These are phyloP conservation scores for Cybosia mesomella DNA, from an alignment of 2,888 invertebrate species.

Conservation along the genomic window DNA sequence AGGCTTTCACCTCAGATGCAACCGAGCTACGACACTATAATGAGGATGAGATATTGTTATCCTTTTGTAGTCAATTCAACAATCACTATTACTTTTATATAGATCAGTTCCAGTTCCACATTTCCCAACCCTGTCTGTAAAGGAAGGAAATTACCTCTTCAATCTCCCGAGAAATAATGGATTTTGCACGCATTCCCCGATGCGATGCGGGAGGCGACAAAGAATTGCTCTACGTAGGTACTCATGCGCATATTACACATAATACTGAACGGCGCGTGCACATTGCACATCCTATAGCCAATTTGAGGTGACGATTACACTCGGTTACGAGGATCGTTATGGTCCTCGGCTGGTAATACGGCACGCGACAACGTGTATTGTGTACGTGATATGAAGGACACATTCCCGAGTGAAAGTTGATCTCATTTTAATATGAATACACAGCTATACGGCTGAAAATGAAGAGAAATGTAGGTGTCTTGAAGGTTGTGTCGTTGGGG, in stretches of 20 bases:
- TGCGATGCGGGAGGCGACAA: slow-evolving; percentile 41
- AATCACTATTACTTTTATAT: not conserved
- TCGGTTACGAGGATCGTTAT: slow-evolving; percentile 17
- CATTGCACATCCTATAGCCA: slow-evolving; percentile 37
- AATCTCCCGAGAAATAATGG: slow-evolving; percentile 50
- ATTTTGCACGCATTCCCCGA: slow-evolving; percentile 52
- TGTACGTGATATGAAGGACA: slow-evolving; percentile 2
- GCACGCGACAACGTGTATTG: slow-evolving; percentile 16
- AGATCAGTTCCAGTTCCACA: not conserved
- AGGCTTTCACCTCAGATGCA: not conserved
- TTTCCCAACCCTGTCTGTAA: slow-evolving; percentile 14
- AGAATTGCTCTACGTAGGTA: slow-evolving; percentile 42
- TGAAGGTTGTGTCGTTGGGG: too few relatives aligned
- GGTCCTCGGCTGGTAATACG: slow-evolving; percentile 14
- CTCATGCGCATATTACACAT: slow-evolving; percentile 21
- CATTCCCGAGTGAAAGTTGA: slow-evolving; percentile 19
- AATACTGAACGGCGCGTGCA: slow-evolving; percentile 36
- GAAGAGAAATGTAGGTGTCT: not conserved
- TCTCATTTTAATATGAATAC: not conserved
- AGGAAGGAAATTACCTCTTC: slow-evolving; percentile 44
- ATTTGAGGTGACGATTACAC: slow-evolving; percentile 52
- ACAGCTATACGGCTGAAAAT: not conserved
- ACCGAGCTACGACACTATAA: too few relatives aligned
- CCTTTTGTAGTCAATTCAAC: not conserved
- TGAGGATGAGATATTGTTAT: too few relatives aligned